These are phyloP conservation scores for Cantharis flavilabris DNA, from an alignment of 2,888 invertebrate genomes.

Conservation along the genomic window DNA sequence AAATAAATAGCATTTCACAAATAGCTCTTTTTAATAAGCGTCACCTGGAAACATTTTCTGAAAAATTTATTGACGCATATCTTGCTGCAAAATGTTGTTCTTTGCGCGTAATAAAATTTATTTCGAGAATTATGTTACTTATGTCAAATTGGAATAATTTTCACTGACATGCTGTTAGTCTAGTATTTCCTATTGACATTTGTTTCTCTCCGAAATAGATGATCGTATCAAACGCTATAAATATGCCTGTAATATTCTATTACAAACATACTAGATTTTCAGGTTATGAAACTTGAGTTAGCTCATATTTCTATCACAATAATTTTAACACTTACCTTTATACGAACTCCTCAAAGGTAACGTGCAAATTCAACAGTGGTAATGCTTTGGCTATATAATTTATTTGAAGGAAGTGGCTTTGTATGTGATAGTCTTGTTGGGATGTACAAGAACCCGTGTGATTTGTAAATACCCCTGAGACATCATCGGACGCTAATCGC, in stretches of 20 bases:
- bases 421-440: conserved; percentile 33
- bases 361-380: not conserved
- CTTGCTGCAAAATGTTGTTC: not conserved
- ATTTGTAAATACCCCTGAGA: conserved; percentile 39
- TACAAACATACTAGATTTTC: conserved; percentile 4
- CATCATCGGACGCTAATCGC: conserved; percentile 39
- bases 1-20: conserved; percentile 10
- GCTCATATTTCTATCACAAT: not conserved
- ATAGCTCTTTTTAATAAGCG: conserved; percentile 2
- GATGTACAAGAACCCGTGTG: conserved; percentile 35
- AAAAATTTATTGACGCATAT: not conserved
- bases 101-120: not conserved
- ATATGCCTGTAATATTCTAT: conserved; percentile 12
- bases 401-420: conserved; percentile 33
- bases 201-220: conserved; percentile 6
- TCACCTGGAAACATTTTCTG: not conserved
- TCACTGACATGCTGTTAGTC: conserved; percentile 4
- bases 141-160: conserved; percentile 9
- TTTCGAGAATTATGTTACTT: not conserved
- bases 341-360: not conserved
- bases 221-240: not conserved
- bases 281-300: not conserved
- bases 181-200: conserved; percentile 12
- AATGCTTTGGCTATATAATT: conserved; percentile 10
- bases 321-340: not conserved